Base-by-base conservation (phyloP, 1,140 invertebrate species). In the Tenebrio molitor region DNA sequence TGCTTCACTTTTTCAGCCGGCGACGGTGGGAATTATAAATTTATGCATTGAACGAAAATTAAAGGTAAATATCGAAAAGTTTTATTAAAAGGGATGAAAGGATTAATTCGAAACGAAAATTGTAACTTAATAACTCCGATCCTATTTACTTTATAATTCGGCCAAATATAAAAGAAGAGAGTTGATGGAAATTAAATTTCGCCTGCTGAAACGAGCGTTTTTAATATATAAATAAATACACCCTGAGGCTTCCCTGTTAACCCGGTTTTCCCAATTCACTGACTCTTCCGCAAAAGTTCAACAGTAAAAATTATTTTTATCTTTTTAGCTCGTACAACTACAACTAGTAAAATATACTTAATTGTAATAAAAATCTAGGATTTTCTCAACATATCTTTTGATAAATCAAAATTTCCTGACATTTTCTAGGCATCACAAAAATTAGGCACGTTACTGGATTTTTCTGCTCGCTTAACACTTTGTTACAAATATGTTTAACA, bases 1-100 rank as follows among this genome's bases (percentile, higher is more conserved):
- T 33, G n/a, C 8, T 12, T 29, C 10, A 29, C n/a, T 15, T 53
- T 29, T 29, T 12, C 5, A 39, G 7, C 2, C 12, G n/a, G n/a
- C 7, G 5, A 2, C 36, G 5, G 7, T 23, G 53, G 2, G 17
- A 21, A 23, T 19, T 6, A 21, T 23, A 62, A 62, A 12, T 62
- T 62, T 62, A 19, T 29, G 12, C 53, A 62, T 62, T 62, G 6
- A 8, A 33, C 10, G 29, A 15, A 53, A 33, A 62, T 62, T 62
- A 62, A 62, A 62, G 12, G 53, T 62, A 62, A 62, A 62, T 62
- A 8, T 62, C 5, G 19, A 25, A 23, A 62, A 62, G 53, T 62
- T 62, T 29, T 2, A 62, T 62, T 62, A 1, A 12, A 53, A 8
- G 17, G 16, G 21, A 21, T 50, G 17, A 62, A 19, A 15, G 17